Base-by-base conservation (phyloP, 1,140 invertebrate genomes). In the Musca domestica region DNA sequence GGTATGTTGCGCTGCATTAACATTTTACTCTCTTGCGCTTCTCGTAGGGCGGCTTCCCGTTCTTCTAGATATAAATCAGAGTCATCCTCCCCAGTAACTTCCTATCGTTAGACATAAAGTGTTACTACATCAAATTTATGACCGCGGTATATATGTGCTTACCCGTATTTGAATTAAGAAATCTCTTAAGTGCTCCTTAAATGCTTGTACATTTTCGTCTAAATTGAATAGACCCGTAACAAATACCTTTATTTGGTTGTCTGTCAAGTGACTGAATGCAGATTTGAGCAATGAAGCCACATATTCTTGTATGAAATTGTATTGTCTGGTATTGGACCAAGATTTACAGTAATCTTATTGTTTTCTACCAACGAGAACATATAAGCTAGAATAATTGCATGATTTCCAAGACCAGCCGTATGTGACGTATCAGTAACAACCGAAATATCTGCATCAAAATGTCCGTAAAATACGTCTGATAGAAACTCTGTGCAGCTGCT, bases 81-180 rank as follows among this genome's bases (percentile, higher is more conserved):
- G 83, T 98, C 95, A 81, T 99, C 97, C 83, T 98, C 95, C 23
- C 98, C 97, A 27, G 95, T 96, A 81, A 95, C 97, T 85, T 99
- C 96, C 96, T 98, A 77, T 67, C 9, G 74, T 74, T 69, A 71
- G 70, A 69, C 71, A 70, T 34, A 69, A 71, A 79, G 71, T 4
- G 3, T 30, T 30, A 30, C n/a, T n/a, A n/a, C n/a, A n/a, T n/a
- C n/a, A n/a, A 30, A 4, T 30, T 30, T 30, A 30, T 48, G 15
- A n/a, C 10, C 17, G 47, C 15, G 7, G 27, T 7, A 48, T 63
- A 69, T 68, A 89, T n/a, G n/a, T n/a, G n/a, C 91, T 90, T 86
- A 98, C 97, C 84, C 96, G 92, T 82, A 99, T 99, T 86, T 99
- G 97, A 72, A 99, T 96, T 71, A 99, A 88, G 85, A 99, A 99